Conservation (phyloP, 2,888 invertebrate species). For the Sarcophaga caerulescens region DNA sequence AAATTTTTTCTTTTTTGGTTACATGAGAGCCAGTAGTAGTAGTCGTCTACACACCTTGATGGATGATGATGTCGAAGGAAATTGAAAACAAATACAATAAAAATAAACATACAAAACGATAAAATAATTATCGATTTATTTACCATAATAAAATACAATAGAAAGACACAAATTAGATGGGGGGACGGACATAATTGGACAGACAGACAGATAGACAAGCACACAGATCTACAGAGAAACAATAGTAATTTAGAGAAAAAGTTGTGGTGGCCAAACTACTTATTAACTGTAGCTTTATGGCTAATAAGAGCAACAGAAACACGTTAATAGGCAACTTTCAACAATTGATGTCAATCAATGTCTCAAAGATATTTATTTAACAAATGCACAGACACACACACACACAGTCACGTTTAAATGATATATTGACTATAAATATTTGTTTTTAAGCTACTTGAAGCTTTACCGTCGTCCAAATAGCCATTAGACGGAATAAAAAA, state of each 20-base stretch:
- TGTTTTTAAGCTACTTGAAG: not conserved
- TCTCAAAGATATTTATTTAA: conserved; percentile 38
- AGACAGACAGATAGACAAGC: not conserved
- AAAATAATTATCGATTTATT: conserved; percentile 41
- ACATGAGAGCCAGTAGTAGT: not conserved
- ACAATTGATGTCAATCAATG: conserved; percentile 65
- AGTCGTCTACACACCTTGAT: conserved; percentile 53
- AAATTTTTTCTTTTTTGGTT: not conserved
- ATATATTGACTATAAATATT: not conserved
- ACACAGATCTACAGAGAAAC: not conserved
- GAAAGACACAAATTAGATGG: conserved; percentile 11
- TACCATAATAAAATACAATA: conserved; percentile 11
- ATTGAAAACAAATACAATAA: conserved; percentile 5
- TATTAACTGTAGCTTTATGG: conserved; percentile 56
- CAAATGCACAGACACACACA: not conserved
- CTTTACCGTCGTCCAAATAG: not conserved
- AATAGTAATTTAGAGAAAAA: conserved; percentile 18
- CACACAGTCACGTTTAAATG: not conserved
- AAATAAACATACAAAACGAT: not conserved
- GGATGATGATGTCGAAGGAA: conserved; percentile 39
- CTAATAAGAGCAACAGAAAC: conserved; percentile 61
- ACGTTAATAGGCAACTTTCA: conserved; percentile 66
- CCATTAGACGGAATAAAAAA: not conserved
- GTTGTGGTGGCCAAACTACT: conserved; percentile 22
- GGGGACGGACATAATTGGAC: not conserved